A percentile compares a stretch with the other conserved stretches of the same genome.
phyloP scores from a whole-genome alignment of 2,797 vertebrate genomes.

The Eulemur rubriventer region DNA sequence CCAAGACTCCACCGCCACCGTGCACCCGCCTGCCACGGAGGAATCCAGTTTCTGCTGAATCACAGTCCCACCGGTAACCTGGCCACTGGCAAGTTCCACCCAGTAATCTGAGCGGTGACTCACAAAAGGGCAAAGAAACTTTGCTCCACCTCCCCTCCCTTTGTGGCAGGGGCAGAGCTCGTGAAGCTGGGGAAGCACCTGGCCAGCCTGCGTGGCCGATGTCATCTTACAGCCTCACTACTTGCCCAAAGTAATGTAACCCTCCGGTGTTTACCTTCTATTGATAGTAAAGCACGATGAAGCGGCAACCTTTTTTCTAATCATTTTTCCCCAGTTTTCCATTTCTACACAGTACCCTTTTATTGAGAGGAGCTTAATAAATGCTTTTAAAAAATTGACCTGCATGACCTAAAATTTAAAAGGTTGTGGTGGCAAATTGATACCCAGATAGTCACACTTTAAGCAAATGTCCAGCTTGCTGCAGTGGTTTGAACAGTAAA shows the following conservation, averaged over 20 bases:
- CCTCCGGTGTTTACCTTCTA: not conserved
- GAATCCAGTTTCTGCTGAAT: not conserved
- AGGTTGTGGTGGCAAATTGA: not conserved
- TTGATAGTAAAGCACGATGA: accelerated
- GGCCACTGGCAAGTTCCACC: not conserved
- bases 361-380: not conserved
- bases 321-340: not conserved
- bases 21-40: not conserved
- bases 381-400: not conserved
- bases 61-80: not conserved
- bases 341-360: not conserved
- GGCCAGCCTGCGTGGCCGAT: accelerated
- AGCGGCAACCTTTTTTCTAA: not conserved
- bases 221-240: accelerated
- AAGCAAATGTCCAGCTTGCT: not conserved
- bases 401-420: not conserved
- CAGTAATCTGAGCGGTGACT: not conserved
- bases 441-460: not conserved
- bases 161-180: not conserved
- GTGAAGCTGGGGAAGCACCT: accelerated
- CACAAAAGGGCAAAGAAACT: not conserved
- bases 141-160: not conserved
- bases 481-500: not conserved
- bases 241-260: not conserved
- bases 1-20: accelerated